These are phyloP conservation scores for Anoncus sp. DNA, from an alignment of 2,888 invertebrate species.

Conservation along the genomic window DNA sequence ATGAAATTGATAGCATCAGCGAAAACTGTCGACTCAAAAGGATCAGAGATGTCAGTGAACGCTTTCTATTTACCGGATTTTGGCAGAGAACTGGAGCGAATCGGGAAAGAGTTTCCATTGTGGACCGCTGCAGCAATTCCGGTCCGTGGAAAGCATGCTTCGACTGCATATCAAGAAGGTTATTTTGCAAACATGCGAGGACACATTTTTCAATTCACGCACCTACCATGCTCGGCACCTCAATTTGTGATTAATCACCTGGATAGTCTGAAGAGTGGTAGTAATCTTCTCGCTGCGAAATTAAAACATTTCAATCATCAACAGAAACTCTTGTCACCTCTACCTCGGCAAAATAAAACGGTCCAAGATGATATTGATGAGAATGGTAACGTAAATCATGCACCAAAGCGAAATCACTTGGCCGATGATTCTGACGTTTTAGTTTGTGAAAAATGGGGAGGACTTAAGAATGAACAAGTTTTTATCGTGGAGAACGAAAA, in stretches of 20 bases:
- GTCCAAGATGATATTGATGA: too few species aligned
- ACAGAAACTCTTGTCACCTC: too few species aligned
- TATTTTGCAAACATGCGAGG: background rate
- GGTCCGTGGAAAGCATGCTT: background rate
- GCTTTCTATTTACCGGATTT: background rate
- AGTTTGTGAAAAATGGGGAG: too few species aligned
- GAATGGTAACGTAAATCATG: too few species aligned
- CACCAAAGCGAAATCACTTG: too few species aligned
- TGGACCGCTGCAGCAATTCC: background rate
- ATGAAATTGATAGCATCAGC: too few species aligned
- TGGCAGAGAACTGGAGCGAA: background rate
- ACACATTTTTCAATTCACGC: background rate
- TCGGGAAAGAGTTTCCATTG: conserved; percentile 4
- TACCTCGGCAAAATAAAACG: too few species aligned
- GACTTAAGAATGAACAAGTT: too few species aligned
- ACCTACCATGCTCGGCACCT: background rate
- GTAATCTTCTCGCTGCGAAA: background rate
- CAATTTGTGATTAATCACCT: background rate
- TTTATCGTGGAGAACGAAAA: too few species aligned
- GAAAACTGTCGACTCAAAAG: too few species aligned
- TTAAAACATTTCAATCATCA: conserved; percentile 3
- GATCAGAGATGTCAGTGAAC: too few species aligned
- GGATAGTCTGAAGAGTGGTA: background rate
- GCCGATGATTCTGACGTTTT: too few species aligned
- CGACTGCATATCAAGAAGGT: background rate